Conservation (phyloP, 2,113 vertebrate species). For the Chloebia gouldiae region DNA sequence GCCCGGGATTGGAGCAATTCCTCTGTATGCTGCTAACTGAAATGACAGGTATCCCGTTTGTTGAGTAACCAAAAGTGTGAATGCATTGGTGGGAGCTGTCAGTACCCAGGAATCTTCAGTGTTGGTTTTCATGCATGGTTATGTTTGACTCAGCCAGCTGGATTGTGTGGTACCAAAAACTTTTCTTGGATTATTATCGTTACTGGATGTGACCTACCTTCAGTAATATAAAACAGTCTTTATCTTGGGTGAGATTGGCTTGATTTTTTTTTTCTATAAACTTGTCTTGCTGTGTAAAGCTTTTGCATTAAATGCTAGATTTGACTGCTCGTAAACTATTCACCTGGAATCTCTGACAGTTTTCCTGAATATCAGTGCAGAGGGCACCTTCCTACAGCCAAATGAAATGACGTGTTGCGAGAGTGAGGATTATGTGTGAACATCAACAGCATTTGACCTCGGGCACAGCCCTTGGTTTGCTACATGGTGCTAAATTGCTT, state of each 20-base stretch:
- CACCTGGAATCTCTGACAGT: slow-evolving; percentile 6
- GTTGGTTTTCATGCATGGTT: neutral
- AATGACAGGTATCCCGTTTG: neutral
- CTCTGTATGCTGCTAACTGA: slow-evolving; percentile 41
- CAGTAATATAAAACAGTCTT: slow-evolving; percentile 38
- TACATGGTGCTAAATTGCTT: neutral
- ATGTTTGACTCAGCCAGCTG: neutral
- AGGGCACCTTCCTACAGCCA: neutral
- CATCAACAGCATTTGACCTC: neutral
- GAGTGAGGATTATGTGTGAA: neutral
- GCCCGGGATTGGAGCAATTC: neutral
- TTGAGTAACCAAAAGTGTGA: slow-evolving; percentile 34
- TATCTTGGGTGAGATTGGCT: slow-evolving; percentile 19
- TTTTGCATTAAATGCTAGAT: slow-evolving; percentile 48
- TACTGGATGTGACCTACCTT: slow-evolving; percentile 42
- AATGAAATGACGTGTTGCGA: neutral
- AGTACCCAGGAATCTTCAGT: neutral
- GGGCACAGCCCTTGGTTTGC: neutral
- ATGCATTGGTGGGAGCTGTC: neutral
- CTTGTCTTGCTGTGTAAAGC: slow-evolving; percentile 30
- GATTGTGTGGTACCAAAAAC: slow-evolving; percentile 47
- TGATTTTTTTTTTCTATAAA: neutral
- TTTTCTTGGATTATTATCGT: neutral
- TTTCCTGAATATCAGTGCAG: neutral
- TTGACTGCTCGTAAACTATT: neutral